These are phyloP conservation scores for Phrynocephalus versicolor DNA, from an alignment of 2,113 vertebrate genomes.

Conservation along the genomic window DNA sequence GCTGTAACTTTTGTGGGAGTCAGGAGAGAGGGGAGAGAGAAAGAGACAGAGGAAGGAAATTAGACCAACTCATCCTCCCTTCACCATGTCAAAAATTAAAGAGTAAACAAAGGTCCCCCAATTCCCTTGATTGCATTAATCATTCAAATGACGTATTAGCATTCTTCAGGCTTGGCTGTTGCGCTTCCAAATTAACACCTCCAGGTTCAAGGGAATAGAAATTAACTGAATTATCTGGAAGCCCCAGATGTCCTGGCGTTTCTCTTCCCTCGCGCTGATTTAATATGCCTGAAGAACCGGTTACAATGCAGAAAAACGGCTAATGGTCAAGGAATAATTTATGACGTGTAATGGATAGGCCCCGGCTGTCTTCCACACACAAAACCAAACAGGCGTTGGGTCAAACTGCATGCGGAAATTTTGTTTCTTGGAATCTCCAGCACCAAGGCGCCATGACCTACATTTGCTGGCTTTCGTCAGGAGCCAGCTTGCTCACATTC, in stretches of 20 bases:
- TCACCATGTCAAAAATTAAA: slow-evolving; percentile 88
- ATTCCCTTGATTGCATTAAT: slow-evolving; percentile 93
- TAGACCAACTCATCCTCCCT: slow-evolving; percentile 77
- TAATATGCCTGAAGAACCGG: slow-evolving; percentile 88
- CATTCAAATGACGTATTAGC: slow-evolving; percentile 95
- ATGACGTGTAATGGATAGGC: slow-evolving; percentile 79
- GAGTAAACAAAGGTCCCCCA: slow-evolving; percentile 90
- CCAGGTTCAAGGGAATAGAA: slow-evolving; percentile 96
- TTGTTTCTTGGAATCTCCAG: slow-evolving; percentile 39
- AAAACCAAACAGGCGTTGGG: slow-evolving; percentile 62
- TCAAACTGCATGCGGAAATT: slow-evolving; percentile 35
- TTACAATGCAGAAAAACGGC: slow-evolving; percentile 84
- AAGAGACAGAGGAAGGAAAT: slow-evolving; percentile 58
- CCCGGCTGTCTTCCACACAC: slow-evolving; percentile 42
- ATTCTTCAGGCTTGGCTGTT: slow-evolving; percentile 92
- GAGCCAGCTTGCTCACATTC: not conserved
- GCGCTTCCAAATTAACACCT: slow-evolving; percentile 95
- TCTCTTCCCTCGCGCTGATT: slow-evolving; percentile 83
- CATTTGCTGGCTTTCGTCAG: not conserved
- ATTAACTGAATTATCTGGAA: slow-evolving; percentile 96
- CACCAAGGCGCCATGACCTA: accelerated
- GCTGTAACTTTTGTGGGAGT: slow-evolving; percentile 75
- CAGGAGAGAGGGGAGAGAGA: not conserved
- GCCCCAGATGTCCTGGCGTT: slow-evolving; percentile 90
- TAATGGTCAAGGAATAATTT: slow-evolving; percentile 92